Conservation (phyloP, 2,797 vertebrate species). For the Rhinichthys osculus region DNA sequence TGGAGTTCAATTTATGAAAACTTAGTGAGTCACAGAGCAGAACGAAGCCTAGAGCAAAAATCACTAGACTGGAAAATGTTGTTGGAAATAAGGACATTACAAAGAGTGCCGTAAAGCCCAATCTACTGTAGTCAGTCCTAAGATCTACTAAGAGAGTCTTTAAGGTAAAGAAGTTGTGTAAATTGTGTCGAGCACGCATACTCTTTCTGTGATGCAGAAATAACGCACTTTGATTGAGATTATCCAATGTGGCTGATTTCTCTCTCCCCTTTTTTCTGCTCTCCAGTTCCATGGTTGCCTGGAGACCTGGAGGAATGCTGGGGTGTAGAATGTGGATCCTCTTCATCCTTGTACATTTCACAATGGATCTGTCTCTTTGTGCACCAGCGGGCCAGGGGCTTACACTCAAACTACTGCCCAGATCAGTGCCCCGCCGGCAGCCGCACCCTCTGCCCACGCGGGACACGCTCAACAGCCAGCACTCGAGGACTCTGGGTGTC, state of each 20-base stretch:
- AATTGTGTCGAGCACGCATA: neutral
- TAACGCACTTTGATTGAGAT: slow-evolving; percentile 27
- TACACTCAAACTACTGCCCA: slow-evolving; percentile 75
- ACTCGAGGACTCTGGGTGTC: slow-evolving; percentile 78
- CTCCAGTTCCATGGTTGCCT: slow-evolving; percentile 76
- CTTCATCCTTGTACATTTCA: slow-evolving; percentile 82
- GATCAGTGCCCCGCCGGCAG: slow-evolving; percentile 72
- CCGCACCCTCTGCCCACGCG: slow-evolving; percentile 74
- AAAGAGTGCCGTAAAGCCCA: slow-evolving; percentile 10
- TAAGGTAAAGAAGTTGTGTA: slow-evolving; percentile 5
- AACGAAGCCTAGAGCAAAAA: slow-evolving; percentile 60
- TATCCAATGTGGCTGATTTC: slow-evolving; percentile 35
- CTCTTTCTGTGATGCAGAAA: slow-evolving; percentile 37
- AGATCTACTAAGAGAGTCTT: slow-evolving; percentile 11
- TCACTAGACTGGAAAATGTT: slow-evolving; percentile 55
- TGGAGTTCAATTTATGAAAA: slow-evolving; percentile 62
- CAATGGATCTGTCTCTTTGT: slow-evolving; percentile 81
- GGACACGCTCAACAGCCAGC: slow-evolving; percentile 74
- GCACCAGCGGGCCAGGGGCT: slow-evolving; percentile 76
- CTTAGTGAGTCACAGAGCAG: slow-evolving; percentile 61
- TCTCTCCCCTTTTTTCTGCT: slow-evolving; percentile 48
- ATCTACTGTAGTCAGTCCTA: slow-evolving; percentile 26
- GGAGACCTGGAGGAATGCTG: slow-evolving; percentile 75
- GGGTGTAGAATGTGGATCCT: slow-evolving; percentile 83
- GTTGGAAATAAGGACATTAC: slow-evolving; percentile 47